These are phyloP conservation scores for Anthophora plumipes DNA, from an alignment of 2,888 invertebrate genomes.

Conservation along the genomic window DNA sequence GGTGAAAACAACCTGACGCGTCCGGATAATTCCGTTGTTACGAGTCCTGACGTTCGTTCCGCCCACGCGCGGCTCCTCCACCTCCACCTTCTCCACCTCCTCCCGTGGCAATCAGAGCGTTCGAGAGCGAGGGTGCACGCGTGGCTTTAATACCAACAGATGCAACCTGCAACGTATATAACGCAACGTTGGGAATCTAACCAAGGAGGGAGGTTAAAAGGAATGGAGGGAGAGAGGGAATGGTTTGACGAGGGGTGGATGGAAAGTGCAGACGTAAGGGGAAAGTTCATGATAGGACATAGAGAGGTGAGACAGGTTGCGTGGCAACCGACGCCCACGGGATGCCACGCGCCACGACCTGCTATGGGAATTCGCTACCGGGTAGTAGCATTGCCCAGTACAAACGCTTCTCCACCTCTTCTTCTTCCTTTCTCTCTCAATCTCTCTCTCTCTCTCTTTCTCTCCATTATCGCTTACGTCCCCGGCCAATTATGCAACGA, in stretches of 20 bases:
- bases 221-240: background rate
- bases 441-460: no score
- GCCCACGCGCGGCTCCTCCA: constrained; percentile 31
- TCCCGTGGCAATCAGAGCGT: constrained; percentile 23
- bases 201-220: background rate
- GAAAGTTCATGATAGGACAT: constrained; percentile 58
- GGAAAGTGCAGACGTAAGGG: constrained; percentile 38
- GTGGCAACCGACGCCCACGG: constrained; percentile 79
- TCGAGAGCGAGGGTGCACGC: constrained; percentile 20
- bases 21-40: constrained; percentile 32
- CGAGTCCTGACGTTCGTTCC: constrained; percentile 37
- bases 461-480: background rate
- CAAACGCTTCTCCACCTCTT: background rate
- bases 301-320: constrained; percentile 72
- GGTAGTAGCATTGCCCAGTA: background rate
- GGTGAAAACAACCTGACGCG: constrained; percentile 1
- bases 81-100: background rate
- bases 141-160: constrained; percentile 45
- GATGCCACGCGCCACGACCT: constrained; percentile 72
- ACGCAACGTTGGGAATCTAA: constrained; percentile 28
- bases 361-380: constrained; percentile 22
- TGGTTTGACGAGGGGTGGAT: background rate
- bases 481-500: constrained; percentile 25
- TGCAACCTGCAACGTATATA: constrained; percentile 44
- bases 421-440: no score